A percentile compares a stretch with the other conserved stretches of the same genome.
phyloP scores from a whole-genome alignment of 2,888 invertebrate species.

The Amitus sp. region DNA sequence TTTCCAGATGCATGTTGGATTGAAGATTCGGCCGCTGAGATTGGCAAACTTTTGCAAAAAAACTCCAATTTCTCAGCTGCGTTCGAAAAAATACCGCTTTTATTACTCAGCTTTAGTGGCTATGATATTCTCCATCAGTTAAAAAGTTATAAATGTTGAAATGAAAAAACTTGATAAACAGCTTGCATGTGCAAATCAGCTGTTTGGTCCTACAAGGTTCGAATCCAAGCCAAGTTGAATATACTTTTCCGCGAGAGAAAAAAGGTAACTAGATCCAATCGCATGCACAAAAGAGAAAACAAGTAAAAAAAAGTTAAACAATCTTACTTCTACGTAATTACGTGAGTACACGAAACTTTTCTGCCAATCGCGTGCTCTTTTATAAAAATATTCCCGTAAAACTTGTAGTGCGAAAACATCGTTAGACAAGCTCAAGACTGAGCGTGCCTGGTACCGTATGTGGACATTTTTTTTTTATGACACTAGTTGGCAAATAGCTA shows the following conservation, averaged over 20 bases:
- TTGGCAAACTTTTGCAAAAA: conserved; percentile 23
- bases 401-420: conserved; percentile 30
- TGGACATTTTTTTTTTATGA: conserved; percentile 46
- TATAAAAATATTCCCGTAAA: too few relatives aligned
- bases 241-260: too few relatives aligned
- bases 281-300: too few relatives aligned
- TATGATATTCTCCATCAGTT: conserved; percentile 33
- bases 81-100: conserved; percentile 31
- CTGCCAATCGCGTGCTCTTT: too few relatives aligned
- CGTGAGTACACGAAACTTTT: too few relatives aligned
- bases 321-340: too few relatives aligned
- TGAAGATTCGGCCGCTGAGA: too few relatives aligned
- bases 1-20: conserved; percentile 25
- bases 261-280: too few relatives aligned
- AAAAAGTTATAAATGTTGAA: conserved; percentile 17
- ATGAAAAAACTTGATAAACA: conserved; percentile 12
- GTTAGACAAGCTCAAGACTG: too few relatives aligned
- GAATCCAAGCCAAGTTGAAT: too few relatives aligned
- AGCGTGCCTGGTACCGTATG: conserved; percentile 47
- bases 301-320: too few relatives aligned
- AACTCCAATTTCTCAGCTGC: conserved; percentile 20
- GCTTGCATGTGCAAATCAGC: conserved; percentile 10
- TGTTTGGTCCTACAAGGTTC: background rate
- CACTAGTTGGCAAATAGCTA: conserved; percentile 41
- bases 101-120: conserved; percentile 32